Evolutionary conservation across 2,888 invertebrate species (phyloP).

Genomic region (Anorthoa munda): DNA sequence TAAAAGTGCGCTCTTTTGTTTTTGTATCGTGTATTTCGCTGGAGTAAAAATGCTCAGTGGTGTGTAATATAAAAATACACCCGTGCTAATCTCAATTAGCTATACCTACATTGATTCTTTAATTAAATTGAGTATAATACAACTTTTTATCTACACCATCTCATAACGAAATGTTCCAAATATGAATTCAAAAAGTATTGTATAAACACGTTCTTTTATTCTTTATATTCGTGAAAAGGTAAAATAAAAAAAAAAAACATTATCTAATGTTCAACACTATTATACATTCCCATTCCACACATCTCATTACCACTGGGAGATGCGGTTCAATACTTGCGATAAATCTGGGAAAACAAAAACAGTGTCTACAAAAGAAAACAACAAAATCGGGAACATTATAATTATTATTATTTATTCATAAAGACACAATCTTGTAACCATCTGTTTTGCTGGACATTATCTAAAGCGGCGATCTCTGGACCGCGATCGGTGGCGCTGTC

Average conservation of each 20-base stretch:
- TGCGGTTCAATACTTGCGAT: neutral
- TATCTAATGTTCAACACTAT: too few species aligned
- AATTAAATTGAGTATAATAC: conserved; percentile 12
- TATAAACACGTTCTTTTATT: too few species aligned
- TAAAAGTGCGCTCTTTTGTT: too few species aligned
- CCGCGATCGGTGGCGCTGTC: conserved; percentile 79
- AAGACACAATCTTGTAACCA: conserved; percentile 71
- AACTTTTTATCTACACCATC: too few species aligned
- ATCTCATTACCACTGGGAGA: too few species aligned
- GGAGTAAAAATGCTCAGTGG: too few species aligned
- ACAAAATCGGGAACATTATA: conserved; percentile 74
- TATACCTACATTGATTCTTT: conserved; percentile 16
- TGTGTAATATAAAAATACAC: neutral
- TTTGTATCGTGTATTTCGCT: too few species aligned
- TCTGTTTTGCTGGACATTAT: conserved; percentile 77
- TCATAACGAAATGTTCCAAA: too few species aligned
- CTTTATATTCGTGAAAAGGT: too few species aligned
- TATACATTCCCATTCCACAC: too few species aligned
- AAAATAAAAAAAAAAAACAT: too few species aligned
- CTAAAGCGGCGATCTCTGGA: conserved; percentile 86
- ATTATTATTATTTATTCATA: conserved; percentile 80
- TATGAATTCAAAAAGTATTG: too few species aligned
- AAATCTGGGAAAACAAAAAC: neutral
- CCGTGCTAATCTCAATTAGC: conserved; percentile 16
- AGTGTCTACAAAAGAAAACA: conserved; percentile 36